A percentile compares a stretch with the other conserved stretches of the same genome.
Evolutionary conservation across 2,113 vertebrate genomes (phyloP).

Genomic region (Corythornis madagascariensis): DNA sequence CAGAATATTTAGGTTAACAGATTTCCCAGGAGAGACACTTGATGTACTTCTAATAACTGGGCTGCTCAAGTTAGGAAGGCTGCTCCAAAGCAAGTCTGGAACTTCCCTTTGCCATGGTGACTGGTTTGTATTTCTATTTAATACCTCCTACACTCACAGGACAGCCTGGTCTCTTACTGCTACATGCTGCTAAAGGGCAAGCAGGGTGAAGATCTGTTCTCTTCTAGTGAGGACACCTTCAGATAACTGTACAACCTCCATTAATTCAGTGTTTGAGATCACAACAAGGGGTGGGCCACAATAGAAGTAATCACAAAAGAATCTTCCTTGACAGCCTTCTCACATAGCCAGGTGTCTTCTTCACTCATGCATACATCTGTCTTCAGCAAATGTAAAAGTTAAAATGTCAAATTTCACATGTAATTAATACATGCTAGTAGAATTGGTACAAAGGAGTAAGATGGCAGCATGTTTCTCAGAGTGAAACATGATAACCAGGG

Average conservation of each 20-base stretch:
- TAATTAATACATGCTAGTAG: neutral
- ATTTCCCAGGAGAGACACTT: neutral
- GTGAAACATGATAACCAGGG: neutral
- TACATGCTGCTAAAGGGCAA: neutral
- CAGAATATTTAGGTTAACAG: neutral
- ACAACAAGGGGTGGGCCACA: neutral
- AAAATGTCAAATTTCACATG: neutral
- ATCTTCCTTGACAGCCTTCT: neutral
- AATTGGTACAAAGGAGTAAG: neutral
- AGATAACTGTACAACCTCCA: neutral
- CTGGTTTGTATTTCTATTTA: neutral
- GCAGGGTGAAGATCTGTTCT: neutral
- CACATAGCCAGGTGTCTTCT: neutral
- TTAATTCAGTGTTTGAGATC: neutral
- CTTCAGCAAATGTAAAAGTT: neutral
- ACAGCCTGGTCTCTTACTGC: neutral
- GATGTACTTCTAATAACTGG: neutral
- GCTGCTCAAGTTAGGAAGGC: neutral
- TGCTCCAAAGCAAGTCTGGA: neutral
- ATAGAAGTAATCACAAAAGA: neutral
- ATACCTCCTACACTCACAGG: neutral
- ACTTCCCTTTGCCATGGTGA: neutral
- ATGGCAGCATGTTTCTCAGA: neutral
- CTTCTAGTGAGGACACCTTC: neutral
- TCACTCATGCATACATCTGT: fast-evolving